phyloP scores from a whole-genome alignment of 2,888 invertebrate genomes.

The Lasioglossum malachurum region DNA sequence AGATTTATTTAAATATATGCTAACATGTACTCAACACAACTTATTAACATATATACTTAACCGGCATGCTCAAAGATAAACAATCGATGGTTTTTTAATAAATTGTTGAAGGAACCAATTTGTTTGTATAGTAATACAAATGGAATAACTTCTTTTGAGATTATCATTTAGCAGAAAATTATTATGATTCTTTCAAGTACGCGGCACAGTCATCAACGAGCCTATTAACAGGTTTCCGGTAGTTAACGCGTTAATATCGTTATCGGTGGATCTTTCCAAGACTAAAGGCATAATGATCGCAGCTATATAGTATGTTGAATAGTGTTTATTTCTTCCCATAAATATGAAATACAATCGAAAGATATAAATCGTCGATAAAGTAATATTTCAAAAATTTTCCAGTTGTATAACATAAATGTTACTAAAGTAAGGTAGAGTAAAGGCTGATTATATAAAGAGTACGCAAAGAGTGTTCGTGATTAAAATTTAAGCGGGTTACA shows the following conservation, averaged over 20 bases:
- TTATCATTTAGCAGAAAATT: not conserved
- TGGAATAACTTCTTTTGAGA: not conserved
- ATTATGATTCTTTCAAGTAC: not conserved
- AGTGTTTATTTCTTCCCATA: not conserved
- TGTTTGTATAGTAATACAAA: not conserved
- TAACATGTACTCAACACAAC: not conserved
- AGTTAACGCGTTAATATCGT: not conserved
- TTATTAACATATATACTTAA: not conserved
- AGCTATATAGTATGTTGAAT: not conserved
- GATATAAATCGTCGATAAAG: not conserved
- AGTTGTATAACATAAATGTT: not conserved
- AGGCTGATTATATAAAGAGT: not conserved
- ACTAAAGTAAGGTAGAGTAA: not conserved
- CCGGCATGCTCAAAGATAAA: not conserved
- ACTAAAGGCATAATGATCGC: not conserved
- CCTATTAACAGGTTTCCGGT: conserved; percentile 4
- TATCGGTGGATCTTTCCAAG: not conserved
- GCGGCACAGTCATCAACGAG: not conserved
- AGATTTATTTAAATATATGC: not conserved
- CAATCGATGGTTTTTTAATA: not conserved
- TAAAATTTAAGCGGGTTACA: not conserved
- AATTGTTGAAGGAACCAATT: not conserved
- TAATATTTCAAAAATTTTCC: not conserved
- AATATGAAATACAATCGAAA: not conserved
- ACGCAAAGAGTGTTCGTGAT: not conserved